Base-by-base conservation (phyloP, 1,140 invertebrate species). In the Chrysoperla carnea region DNA sequence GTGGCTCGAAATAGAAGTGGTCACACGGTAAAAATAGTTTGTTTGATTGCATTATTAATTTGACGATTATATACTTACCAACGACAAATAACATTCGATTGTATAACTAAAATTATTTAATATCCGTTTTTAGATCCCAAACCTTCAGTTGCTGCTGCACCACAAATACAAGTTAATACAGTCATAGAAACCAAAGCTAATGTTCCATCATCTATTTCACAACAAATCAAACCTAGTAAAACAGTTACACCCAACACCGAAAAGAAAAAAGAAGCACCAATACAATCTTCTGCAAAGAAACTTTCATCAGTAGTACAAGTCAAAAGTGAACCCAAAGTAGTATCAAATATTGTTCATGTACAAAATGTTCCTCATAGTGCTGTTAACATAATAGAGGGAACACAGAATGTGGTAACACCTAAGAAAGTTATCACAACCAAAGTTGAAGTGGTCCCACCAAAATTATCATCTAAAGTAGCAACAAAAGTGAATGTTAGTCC, bases 211-310 rank as follows among this genome's bases (percentile, higher is more conserved):
- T 31, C 53, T 52, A 41, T 52, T 60, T 2, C 17, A 39, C 55
- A 57, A 33, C 58, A 62, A 49, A 73, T 75, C 36, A 69, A 71
- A 50, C 70, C 73, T 2, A 71, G 68, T 46, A 75, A 73, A 64
- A 62, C 68, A 13, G 41, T 41, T 41, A 55, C 42, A 53, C 59
- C 42, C 27, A 45, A 39, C 33, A 11, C 17, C 59, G 64, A 60
- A 50, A 64, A 49, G 36, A 61, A 55, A 23, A 23, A 23, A 23
- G 17, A 23, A 23, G 5, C 17, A 5, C 17, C 17, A 3, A 5
- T 23, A 23, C 17, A 23, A 23, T 23, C 17, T 2, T 23, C 17
- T 62, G 57, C 59, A 58, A 56, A 42, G 54, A 60, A 51, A 60
- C 48, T 52, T 41, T 47, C 52, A 8, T 44, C 46, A 8, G 41